Evolutionary conservation across 2,797 vertebrate species (phyloP), one percentile per base, ranked within the genome.

Genomic region (Momotus momota): DNA sequence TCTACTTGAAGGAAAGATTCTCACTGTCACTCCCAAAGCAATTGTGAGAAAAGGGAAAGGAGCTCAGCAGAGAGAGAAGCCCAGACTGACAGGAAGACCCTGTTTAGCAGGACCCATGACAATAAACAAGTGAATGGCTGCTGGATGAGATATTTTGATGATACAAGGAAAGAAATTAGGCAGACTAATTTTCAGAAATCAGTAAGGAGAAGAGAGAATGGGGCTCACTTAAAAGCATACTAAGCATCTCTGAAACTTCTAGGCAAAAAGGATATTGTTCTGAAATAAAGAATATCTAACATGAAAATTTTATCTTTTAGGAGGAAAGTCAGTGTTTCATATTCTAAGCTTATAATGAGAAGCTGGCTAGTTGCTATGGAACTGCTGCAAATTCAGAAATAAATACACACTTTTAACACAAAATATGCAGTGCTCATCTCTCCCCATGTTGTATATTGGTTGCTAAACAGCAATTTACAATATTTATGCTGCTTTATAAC

Each of bases 401-500:
- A 93, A 93, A 89, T 31, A 81, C 7, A 45, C 25, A 78, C 7
- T 80, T 95, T 46, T 7, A 80, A 75, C 38, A 46, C 14, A 80
- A 91, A 88, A 84, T 64, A 81, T 4, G 64, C 7, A 81, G 31
- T 75, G 70, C 4, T 73, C 9, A 57, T 71, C 14, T 66, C n/a
- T 65, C 18, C 35, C 27, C 61, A 64, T 12, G 61, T 11, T 86
- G 22, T n/a, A 72, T 55, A 62, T 12, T 65, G 45, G 27, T 88
- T 87, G 43, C 46, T 86, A 67, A 88, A 83, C 29, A 81, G n/a
- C 33, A 90, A 70, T 88, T 85, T 74, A 79, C 26, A 92, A 40
- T 89, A 89, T 88, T 93, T 94, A 92, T 43, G 51, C 40, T 75
- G 26, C 78, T 85, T 94, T 29, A 40, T 31, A 82, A 51, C 43